Evolutionary conservation across 2,888 invertebrate species (phyloP), one percentile per base, ranked within the genome.

Genomic region (Polydrusus cervinus): DNA sequence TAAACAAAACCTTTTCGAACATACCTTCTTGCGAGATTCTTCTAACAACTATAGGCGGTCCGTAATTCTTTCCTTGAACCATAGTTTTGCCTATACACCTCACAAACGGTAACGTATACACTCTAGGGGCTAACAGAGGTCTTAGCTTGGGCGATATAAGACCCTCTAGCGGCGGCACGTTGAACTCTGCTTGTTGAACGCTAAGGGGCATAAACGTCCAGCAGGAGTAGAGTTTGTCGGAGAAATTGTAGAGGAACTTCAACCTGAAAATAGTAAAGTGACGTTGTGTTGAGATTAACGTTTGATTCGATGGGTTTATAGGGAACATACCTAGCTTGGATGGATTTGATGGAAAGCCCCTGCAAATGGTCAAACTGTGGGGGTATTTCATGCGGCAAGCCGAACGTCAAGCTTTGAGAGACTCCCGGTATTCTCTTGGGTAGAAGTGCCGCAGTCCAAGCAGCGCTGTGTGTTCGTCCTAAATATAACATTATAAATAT

Each of bases 51-150:
- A 92, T 91, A 83, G 90, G 91, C 0, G 92, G 92, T 0, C 92
- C 92, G 80, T 91, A 92, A 84, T 91, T 92, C 79, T 90, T 89
- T 16, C 91, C 91, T 83, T 91, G 91, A 10, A 91, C 89, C 92
- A 92, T 92, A 0, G 91, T 92, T 74, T 91, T 89, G n/a, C 91
- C 90, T 10, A 92, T 88, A 76, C 90, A 89, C 66, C 91, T 85
- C 3, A 92, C 91, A 82, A 92, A 88, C 0, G 92, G 92, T 75
- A 92, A 85, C 0, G 91, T 91, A 82, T 91, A 91, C 3, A 92
- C 91, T 64, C 90, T 83, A 0, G 91, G 89, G 0, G 91, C 90
- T 43, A 91, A 83, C 45, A 92, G 81, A 0, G 89, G 88, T 49
- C 91, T 85, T 51, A 91, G 81, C 78, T 87, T 87, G 1, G 89